Evolutionary conservation across 2,888 invertebrate genomes (phyloP).

Genomic region (Yponomeuta sedellus): DNA sequence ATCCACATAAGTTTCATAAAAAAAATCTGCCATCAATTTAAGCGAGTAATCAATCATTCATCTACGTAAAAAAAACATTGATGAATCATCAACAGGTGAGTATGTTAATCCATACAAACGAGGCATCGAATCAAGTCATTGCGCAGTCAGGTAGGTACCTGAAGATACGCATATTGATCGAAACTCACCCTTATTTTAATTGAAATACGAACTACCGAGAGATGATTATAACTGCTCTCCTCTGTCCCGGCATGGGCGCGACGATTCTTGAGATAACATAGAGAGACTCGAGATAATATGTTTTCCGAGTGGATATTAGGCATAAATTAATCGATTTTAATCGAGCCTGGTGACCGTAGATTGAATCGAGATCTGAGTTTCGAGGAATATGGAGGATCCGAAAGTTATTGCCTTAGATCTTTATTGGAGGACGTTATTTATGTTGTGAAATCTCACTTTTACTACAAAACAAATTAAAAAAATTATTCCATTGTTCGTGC

Average conservation of each 20-base stretch:
- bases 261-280: conserved; percentile 7
- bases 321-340: conserved; percentile 64
- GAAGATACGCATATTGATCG: too few species aligned
- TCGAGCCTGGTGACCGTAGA: conserved; percentile 30
- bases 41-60: too few species aligned
- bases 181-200: too few species aligned
- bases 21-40: too few species aligned
- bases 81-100: background rate
- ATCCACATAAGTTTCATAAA: too few species aligned
- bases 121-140: conserved; percentile 20
- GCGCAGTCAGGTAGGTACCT: too few species aligned
- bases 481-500: too few species aligned
- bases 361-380: conserved; percentile 27
- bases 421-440: background rate
- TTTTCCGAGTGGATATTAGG: conserved; percentile 44
- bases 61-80: too few species aligned
- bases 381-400: conserved; percentile 9
- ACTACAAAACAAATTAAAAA: too few species aligned
- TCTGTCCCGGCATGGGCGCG: background rate
- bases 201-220: too few species aligned
- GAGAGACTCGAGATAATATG: conserved; percentile 19
- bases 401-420: conserved; percentile 19
- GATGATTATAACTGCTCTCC: too few species aligned
- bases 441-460: background rate
- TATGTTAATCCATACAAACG: conserved; percentile 25